Evolutionary conservation across 2,797 vertebrate genomes (phyloP).

Genomic region (Alauda arvensis): DNA sequence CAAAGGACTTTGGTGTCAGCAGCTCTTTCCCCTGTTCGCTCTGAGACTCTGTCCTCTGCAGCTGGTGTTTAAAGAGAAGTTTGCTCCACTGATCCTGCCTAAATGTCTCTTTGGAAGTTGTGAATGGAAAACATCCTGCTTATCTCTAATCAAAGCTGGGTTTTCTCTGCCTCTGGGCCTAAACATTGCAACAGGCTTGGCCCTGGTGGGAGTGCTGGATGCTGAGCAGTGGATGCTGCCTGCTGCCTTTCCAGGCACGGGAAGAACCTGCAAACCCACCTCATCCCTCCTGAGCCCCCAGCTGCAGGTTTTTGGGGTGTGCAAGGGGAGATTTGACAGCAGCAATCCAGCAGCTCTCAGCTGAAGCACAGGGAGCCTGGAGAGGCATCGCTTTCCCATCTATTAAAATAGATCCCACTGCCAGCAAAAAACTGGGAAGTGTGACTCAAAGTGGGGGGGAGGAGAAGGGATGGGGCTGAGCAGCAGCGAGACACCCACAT

Average conservation of each 20-base stretch:
- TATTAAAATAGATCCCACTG: conserved; percentile 25
- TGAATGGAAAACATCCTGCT: neutral
- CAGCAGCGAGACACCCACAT: conserved; percentile 36
- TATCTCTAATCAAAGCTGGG: neutral
- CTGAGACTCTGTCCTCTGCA: neutral
- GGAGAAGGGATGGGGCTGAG: neutral
- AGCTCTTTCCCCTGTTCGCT: neutral
- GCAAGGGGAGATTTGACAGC: neutral
- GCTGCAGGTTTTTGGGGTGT: neutral
- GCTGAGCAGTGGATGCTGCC: neutral
- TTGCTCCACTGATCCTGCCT: neutral
- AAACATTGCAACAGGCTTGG: neutral
- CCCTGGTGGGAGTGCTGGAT: neutral
- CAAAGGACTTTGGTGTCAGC: neutral
- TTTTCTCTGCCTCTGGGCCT: conserved; percentile 1
- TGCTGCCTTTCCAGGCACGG: neutral
- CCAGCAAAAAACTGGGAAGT: neutral
- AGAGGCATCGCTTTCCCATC: neutral
- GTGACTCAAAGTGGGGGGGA: conserved; percentile 55
- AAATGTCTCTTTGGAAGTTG: neutral
- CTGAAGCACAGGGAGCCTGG: neutral
- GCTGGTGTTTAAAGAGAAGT: neutral
- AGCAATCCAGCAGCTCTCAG: neutral
- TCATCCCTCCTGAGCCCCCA: neutral
- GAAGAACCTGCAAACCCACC: neutral